These are phyloP conservation scores for Stenodema calcarata DNA, from an alignment of 2,888 invertebrate species.

Conservation along the genomic window DNA sequence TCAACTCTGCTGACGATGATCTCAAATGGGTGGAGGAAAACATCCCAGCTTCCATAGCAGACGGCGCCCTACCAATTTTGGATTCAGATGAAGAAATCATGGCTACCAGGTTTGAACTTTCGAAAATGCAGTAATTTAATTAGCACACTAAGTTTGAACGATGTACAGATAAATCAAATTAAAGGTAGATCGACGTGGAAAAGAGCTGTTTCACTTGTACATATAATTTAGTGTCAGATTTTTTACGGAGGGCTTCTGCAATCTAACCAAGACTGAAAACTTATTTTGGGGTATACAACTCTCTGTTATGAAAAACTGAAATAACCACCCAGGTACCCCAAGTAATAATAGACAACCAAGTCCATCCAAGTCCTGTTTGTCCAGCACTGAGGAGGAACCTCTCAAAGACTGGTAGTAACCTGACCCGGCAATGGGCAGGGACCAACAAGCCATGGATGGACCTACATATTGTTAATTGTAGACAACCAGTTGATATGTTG, in stretches of 20 bases:
- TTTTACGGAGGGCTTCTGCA: background rate
- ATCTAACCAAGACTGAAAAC: background rate
- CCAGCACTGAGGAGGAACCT: too few species aligned
- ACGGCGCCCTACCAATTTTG: constrained; percentile 71
- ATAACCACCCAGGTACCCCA: too few species aligned
- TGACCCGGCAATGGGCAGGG: too few species aligned
- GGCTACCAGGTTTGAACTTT: constrained; percentile 84
- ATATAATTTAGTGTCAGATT: background rate
- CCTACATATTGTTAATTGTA: too few species aligned
- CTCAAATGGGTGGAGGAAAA: constrained; percentile 94
- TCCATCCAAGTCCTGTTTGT: too few species aligned
- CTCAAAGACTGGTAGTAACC: too few species aligned
- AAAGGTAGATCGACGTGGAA: background rate
- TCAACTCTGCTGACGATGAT: constrained; percentile 70
- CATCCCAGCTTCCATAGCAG: constrained; percentile 79
- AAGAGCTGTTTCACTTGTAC: background rate
- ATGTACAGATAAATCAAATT: background rate
- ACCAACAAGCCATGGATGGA: too few species aligned
- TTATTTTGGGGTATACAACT: background rate
- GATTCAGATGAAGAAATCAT: constrained; percentile 84
- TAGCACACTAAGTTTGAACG: background rate
- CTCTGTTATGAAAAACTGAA: too few species aligned
- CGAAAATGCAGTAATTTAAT: constrained; percentile 77
- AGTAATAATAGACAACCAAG: too few species aligned
- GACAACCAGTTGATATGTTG: too few species aligned